Evolutionary conservation across 30 jellyfish, hydroid and myxozoan species (phyloP).

Genomic region (Pseudorhiza aurosa): DNA sequence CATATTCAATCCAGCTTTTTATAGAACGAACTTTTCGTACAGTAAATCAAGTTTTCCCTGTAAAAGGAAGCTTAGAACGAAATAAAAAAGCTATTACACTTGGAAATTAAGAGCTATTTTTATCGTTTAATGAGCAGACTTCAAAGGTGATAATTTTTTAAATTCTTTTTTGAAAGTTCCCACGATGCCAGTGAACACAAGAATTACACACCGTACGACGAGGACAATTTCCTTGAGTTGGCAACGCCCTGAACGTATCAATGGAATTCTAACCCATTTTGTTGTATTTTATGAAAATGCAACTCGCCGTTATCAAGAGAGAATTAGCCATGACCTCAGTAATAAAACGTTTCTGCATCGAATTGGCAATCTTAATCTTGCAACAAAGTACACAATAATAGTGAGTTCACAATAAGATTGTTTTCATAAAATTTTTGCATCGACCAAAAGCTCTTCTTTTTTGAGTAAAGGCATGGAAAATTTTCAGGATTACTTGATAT

Average conservation of each 20-base stretch:
- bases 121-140: too few relatives aligned
- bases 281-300: constrained; percentile 64
- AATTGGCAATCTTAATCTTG: constrained; percentile 18
- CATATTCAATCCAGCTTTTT: too few relatives aligned
- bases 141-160: too few relatives aligned
- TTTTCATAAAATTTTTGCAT: neutral
- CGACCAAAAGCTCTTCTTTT: neutral
- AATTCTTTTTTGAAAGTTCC: constrained; percentile 65
- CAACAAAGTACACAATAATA: constrained; percentile 52
- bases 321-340: constrained; percentile 21
- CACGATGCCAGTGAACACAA: constrained; percentile 50
- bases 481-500: too few relatives aligned
- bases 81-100: too few relatives aligned
- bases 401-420: constrained; percentile 18
- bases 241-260: constrained; percentile 70
- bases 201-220: constrained; percentile 32
- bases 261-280: constrained; percentile 73
- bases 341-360: constrained; percentile 48
- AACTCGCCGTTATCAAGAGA: constrained; percentile 33
- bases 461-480: neutral
- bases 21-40: too few relatives aligned
- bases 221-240: constrained; percentile 56
- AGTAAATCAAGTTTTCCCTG: too few relatives aligned
- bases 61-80: too few relatives aligned
- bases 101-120: too few relatives aligned